A percentile compares a stretch with the other conserved stretches of the same genome.
These are phyloP conservation scores for Falco biarmicus DNA, from an alignment of 2,797 vertebrate species.

Conservation along the genomic window DNA sequence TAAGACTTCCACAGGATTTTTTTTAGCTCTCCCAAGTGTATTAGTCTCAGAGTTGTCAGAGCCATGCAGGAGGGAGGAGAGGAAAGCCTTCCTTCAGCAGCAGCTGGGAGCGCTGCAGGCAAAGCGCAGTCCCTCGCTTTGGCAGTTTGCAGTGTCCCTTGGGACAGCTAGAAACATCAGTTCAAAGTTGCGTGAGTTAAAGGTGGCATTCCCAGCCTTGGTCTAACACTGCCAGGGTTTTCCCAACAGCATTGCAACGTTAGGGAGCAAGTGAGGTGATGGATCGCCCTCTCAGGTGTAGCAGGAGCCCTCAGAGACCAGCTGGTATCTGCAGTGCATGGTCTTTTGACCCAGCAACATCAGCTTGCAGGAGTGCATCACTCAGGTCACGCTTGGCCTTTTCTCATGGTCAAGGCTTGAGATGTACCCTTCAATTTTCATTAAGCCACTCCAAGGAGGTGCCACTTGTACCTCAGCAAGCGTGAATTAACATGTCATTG, in stretches of 20 bases:
- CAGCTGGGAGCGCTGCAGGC: neutral
- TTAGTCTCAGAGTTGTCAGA: neutral
- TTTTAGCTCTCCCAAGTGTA: neutral
- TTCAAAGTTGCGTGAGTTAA: neutral
- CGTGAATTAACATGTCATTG: neutral
- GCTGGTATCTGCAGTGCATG: neutral
- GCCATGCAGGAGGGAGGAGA: neutral
- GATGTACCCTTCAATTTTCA: slow-evolving; percentile 9
- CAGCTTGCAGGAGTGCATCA: neutral
- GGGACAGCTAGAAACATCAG: neutral
- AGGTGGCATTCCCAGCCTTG: neutral
- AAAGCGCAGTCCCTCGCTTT: neutral
- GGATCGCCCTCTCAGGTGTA: neutral
- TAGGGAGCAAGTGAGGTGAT: neutral
- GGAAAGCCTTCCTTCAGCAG: neutral
- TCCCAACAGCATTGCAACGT: accelerated
- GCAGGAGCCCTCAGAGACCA: neutral
- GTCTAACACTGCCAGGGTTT: neutral
- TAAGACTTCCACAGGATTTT: neutral
- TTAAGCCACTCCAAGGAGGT: neutral
- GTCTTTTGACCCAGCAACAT: neutral
- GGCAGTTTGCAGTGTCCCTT: neutral
- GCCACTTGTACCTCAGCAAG: neutral
- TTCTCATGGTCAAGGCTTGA: neutral
- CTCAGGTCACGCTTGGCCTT: neutral